Evolutionary conservation across 2,888 invertebrate genomes (phyloP), one percentile per base, ranked within the genome.

Genomic region (Ypsolopha sequella): DNA sequence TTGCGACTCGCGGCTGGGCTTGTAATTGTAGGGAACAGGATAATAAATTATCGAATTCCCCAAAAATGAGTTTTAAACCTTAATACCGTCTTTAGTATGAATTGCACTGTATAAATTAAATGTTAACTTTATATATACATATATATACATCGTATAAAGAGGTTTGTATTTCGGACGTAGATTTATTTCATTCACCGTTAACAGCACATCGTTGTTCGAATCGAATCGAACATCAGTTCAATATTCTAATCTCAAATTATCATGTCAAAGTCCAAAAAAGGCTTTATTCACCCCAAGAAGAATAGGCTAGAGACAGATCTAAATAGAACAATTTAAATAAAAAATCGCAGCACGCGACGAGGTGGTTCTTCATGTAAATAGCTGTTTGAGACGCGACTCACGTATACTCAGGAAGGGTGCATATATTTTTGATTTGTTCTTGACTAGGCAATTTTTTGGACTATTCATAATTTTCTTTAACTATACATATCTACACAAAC

Each of bases 381-480:
- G 71, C 64, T 62, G 63, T 64, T 75, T 76, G 68, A 68, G 60
- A 80, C 75, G 65, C 82, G 63, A 70, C 72, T 77, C 86, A 86
- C 86, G 86, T 86, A n/a, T n/a, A 76, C 66, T 61, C 55, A 58
- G 67, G 75, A 78, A 84, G 86, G 86, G 86, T 86, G 86, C 84
- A 86, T 86, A 85, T 84, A 81, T 86, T 86, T 85, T 82, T 85
- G 82, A 84, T 82, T 85, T 84, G 80, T 84, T 77, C 77, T 78
- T 74, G 71, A 70, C 70, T 70, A 75, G 73, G 77, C 79, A 74
- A 76, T 73, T 78, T 80, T 76, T 76, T 69, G 60, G 65, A 61
- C 69, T 70, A 67, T 73, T 70, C 70, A 69, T 70, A 68, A 66
- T 67, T 64, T 61, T 65, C 36, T 39, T 2, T 39, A 39, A 1